These are phyloP conservation scores for Calliphora vomitoria DNA, from an alignment of 2,888 invertebrate genomes.

Conservation along the genomic window DNA sequence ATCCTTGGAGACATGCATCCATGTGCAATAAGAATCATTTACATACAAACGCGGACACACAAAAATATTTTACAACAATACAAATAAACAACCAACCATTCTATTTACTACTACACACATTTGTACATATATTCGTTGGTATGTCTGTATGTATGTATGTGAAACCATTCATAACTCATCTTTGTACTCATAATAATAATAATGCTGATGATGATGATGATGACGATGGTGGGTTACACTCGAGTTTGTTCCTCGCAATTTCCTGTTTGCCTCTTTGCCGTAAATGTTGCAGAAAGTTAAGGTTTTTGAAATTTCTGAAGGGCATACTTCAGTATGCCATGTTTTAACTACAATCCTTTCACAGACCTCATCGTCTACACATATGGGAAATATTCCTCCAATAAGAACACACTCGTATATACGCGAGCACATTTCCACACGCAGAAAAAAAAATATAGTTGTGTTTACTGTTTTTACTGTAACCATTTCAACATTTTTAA, in stretches of 20 bases:
- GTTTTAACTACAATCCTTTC: constrained; percentile 60
- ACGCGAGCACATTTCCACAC: constrained; percentile 40
- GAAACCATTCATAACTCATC: constrained; percentile 66
- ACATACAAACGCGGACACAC: constrained; percentile 3
- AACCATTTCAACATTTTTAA: no score
- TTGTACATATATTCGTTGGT: not conserved
- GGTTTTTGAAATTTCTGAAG: constrained; percentile 72
- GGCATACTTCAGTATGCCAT: constrained; percentile 67
- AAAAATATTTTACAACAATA: constrained; percentile 11
- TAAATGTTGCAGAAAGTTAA: constrained; percentile 73
- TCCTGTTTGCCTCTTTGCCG: constrained; percentile 75
- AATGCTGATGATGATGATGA: constrained; percentile 62
- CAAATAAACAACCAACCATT: constrained; percentile 43
- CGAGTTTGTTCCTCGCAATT: constrained; percentile 76
- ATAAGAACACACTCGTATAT: not conserved
- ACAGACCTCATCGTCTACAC: constrained; percentile 5
- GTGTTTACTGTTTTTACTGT: no score
- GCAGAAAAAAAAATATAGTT: no score
- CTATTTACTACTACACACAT: constrained; percentile 15
- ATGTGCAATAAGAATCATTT: constrained; percentile 34
- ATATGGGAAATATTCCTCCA: constrained; percentile 26
- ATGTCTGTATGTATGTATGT: constrained; percentile 13
- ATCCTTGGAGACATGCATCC: constrained; percentile 29
- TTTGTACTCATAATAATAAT: constrained; percentile 67
- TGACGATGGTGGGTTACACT: constrained; percentile 68